Conservation (phyloP, 2,888 invertebrate genomes). For the Pandemis cinnamomeana region DNA sequence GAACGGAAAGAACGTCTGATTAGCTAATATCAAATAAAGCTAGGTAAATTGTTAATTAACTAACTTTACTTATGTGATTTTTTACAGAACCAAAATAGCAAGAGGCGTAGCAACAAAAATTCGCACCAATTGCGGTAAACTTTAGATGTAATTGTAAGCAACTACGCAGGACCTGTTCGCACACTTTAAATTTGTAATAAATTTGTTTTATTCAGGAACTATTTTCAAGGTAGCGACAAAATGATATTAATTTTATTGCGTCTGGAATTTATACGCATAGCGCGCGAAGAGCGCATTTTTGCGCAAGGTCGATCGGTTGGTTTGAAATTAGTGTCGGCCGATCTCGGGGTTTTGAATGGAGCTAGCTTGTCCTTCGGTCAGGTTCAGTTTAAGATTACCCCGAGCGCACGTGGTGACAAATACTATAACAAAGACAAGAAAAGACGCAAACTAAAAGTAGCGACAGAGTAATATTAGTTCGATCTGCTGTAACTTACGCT, state of each 20-base stretch:
- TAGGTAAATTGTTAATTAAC: background rate
- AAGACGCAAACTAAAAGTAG: too few species aligned
- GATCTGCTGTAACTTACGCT: too few species aligned
- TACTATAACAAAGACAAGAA: too few species aligned
- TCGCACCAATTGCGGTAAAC: background rate
- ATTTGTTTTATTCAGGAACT: slow-evolving; percentile 26
- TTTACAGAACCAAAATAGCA: background rate
- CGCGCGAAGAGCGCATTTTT: slow-evolving; percentile 14
- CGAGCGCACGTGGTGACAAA: slow-evolving; percentile 11
- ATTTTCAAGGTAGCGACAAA: slow-evolving; percentile 27
- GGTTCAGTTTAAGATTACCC: slow-evolving; percentile 42
- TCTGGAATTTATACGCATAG: background rate
- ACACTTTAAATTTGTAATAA: slow-evolving; percentile 6
- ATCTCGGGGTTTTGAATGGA: slow-evolving; percentile 26
- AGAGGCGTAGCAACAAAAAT: background rate
- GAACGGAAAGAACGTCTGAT: background rate
- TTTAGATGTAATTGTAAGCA: background rate
- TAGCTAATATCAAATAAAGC: background rate
- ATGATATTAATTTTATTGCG: slow-evolving; percentile 7
- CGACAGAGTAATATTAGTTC: too few species aligned
- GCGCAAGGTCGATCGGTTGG: slow-evolving; percentile 8
- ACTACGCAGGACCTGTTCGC: background rate
- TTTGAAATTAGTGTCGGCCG: background rate
- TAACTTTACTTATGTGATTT: background rate
- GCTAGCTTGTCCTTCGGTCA: slow-evolving; percentile 15